Conservation (phyloP, 2,888 invertebrate genomes). For the Endomychus coccineus region DNA sequence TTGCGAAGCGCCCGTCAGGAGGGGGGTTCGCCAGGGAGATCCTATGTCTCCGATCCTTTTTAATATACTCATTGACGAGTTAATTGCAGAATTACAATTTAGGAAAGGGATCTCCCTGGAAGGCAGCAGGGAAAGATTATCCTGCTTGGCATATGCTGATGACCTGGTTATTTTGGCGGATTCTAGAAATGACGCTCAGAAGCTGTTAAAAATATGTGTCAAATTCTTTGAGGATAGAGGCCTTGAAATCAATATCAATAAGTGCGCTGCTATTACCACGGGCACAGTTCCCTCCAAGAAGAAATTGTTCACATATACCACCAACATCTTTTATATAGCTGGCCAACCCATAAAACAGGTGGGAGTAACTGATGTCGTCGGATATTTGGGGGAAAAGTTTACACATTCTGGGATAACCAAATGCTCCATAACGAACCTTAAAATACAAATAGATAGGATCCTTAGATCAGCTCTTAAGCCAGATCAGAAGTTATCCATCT, state of each 20-base stretch:
- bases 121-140: constrained; percentile 21
- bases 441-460: neutral
- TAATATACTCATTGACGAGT: neutral
- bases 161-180: constrained; percentile 6
- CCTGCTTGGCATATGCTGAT: constrained; percentile 13
- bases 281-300: neutral
- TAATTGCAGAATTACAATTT: neutral
- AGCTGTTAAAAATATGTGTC: neutral
- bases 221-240: constrained; percentile 5
- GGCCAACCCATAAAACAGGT: constrained; percentile 2
- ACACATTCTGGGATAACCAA: neutral
- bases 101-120: constrained; percentile 4
- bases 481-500: neutral
- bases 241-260: constrained; percentile 1
- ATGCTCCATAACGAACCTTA: neutral
- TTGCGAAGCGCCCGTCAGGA: neutral
- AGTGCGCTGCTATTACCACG: constrained; percentile 3
- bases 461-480: constrained; percentile 4
- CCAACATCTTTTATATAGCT: neutral
- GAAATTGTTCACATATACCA: neutral
- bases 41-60: constrained; percentile 3
- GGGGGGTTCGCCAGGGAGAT: constrained; percentile 2
- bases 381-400: constrained; percentile 1
- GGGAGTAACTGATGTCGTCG: neutral
- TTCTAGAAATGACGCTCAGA: constrained; percentile 1